Evolutionary conservation across 2,888 invertebrate species (phyloP).

Genomic region (Parelbella ahira): DNA sequence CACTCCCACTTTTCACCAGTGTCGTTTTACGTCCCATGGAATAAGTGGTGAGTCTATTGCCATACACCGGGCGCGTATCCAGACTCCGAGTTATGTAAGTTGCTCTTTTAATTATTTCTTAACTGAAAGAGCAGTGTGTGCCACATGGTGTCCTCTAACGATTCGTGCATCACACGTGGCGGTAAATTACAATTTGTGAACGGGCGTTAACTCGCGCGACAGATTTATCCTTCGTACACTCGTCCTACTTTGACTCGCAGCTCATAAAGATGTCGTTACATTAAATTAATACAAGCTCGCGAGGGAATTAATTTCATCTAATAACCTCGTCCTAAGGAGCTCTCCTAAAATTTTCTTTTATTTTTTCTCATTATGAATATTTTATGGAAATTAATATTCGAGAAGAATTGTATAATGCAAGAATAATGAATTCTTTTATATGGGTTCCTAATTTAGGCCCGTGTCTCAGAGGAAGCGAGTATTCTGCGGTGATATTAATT

Average conservation of each 20-base stretch:
- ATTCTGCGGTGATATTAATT: not conserved
- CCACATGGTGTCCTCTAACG: no score
- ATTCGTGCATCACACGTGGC: conserved; percentile 54
- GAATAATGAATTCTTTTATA: conserved; percentile 18
- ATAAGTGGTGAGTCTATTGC: no score
- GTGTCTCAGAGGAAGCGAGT: not conserved
- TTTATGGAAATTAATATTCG: conserved; percentile 21
- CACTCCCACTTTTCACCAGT: no score
- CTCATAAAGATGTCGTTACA: conserved; percentile 72
- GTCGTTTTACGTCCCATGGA: no score
- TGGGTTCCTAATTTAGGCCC: not conserved
- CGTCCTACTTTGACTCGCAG: conserved; percentile 70
- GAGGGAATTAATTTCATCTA: conserved; percentile 59
- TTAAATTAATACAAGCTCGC: conserved; percentile 60
- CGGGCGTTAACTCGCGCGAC: conserved; percentile 62
- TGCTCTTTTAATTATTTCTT: no score
- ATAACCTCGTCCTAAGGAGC: conserved; percentile 42
- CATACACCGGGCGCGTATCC: no score
- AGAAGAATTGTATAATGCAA: conserved; percentile 4
- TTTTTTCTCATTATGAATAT: conserved; percentile 24
- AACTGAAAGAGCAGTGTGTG: no score
- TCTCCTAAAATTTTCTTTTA: conserved; percentile 18
- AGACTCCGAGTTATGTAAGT: no score
- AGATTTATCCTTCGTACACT: conserved; percentile 70
- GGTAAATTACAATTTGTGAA: conserved; percentile 72